Base-by-base conservation (phyloP, 1,140 invertebrate species). In the Elysia chlorotica region DNA sequence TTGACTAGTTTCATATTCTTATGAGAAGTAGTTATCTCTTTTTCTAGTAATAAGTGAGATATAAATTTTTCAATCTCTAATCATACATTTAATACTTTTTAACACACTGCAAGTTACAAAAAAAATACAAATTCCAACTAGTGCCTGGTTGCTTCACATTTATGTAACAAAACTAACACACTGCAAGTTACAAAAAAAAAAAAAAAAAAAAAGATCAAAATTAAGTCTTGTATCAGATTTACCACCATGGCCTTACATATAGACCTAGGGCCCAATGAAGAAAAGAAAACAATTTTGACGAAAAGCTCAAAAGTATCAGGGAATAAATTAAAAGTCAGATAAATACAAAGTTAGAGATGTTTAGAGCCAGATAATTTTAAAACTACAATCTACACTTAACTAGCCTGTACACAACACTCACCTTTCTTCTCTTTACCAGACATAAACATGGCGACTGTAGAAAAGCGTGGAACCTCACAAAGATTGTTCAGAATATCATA, bases 371-470 rank as follows among this genome's bases (percentile, higher is more conserved):
- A n/a, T n/a, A n/a, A n/a, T n/a, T n/a, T n/a, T 59, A 59, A 10
- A 17, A 17, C 56, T 59, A n/a, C 10, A 17, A 10, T 10, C 25
- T 59, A 10, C 56, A 17, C 6, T 59, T 28, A n/a, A 17, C 6
- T 59, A 10, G 25, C 10, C 10, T 17, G 25, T 59, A 41, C 5
- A 36, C 6, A 66, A 53, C 3, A 71, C 48, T 69, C 61, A 83
- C 81, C 80, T 76, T 79, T 76, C 53, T 81, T 83, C 31, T 84
- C 83, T 54, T 75, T 70, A 28, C 54, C 57, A 57, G 78, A 77
- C 65, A 84, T 75, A 59, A 84, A 83, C 82, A 84, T 82, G n/a
- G 79, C 57, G 25, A 81, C 78, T 6, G 79, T 83, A 5, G 77
- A 56, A 70, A 84, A 84, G 41, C 83, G 70, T 0, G 76, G 73